Conservation (phyloP, 2,113 vertebrate genomes). For the Cololabis saira region DNA sequence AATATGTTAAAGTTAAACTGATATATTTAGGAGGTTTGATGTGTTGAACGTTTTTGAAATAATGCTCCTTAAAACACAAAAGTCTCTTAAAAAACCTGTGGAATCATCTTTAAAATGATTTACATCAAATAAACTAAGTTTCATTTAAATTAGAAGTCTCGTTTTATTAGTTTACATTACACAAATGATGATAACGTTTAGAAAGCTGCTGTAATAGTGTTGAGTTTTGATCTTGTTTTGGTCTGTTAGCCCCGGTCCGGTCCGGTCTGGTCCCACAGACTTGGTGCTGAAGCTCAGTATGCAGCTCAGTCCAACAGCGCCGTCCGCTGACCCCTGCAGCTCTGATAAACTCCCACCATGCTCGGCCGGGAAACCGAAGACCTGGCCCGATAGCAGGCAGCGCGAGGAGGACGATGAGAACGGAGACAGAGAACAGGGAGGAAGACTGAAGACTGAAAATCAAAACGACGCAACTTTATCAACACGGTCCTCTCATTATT, state of each 20-base stretch:
- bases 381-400: constrained; percentile 66
- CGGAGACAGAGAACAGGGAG: constrained; percentile 1
- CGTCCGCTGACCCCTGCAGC: constrained; percentile 47
- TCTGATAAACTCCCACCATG: constrained; percentile 72
- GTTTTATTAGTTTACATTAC: too few species aligned
- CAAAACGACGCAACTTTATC: constrained; percentile 71
- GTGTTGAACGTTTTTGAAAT: too few species aligned
- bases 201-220: too few species aligned
- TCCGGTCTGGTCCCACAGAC: too few species aligned
- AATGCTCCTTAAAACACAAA: too few species aligned
- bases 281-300: constrained; percentile 1
- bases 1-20: too few species aligned
- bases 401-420: constrained; percentile 37
- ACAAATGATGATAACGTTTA: too few species aligned
- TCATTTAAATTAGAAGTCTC: too few species aligned
- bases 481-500: constrained; percentile 58
- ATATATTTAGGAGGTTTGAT: too few species aligned
- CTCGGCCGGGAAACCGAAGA: constrained; percentile 70
- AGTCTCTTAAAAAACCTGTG: too few species aligned
- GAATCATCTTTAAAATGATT: too few species aligned
- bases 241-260: not conserved
- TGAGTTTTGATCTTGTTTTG: constrained; percentile 5
- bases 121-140: too few species aligned
- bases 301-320: constrained; percentile 23
- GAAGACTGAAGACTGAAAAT: constrained; percentile 64